These are phyloP conservation scores for Drosophila aldrichi DNA, from an alignment of 2,888 invertebrate species.

Conservation along the genomic window DNA sequence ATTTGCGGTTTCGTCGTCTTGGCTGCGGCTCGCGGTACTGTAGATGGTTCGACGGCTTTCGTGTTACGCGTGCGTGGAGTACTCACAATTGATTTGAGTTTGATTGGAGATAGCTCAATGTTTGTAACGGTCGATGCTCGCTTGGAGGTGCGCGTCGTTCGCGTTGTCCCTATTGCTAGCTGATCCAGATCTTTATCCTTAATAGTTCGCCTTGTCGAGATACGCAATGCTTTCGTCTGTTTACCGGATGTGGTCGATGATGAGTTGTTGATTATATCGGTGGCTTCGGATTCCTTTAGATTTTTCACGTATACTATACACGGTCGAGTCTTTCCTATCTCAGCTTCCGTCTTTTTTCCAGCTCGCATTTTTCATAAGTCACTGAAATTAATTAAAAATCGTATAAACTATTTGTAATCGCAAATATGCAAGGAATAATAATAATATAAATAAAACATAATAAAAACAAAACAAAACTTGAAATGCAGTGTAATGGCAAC, in stretches of 20 bases:
- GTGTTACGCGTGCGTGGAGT: constrained; percentile 32
- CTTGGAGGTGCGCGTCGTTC: constrained; percentile 29
- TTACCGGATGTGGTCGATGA: constrained; percentile 27
- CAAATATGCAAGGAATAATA: not conserved
- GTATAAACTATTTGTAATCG: not conserved
- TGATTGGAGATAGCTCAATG: constrained; percentile 11
- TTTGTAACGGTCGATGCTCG: constrained; percentile 35
- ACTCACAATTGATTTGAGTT: not conserved
- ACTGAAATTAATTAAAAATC: constrained; percentile 42
- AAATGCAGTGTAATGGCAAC: constrained; percentile 43
- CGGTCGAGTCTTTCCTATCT: constrained; percentile 79
- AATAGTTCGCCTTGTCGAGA: constrained; percentile 9
- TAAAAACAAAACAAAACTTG: constrained; percentile 39
- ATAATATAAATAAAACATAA: not conserved
- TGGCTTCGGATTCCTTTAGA: constrained; percentile 55
- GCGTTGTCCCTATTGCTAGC: constrained; percentile 2
- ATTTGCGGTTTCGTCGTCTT: constrained; percentile 2
- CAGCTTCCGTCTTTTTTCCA: constrained; percentile 75
- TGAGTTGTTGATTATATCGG: constrained; percentile 21
- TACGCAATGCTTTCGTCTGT: constrained; percentile 28
- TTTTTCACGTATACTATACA: constrained; percentile 84
- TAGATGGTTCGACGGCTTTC: constrained; percentile 7
- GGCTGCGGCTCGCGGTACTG: not conserved
- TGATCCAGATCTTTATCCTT: constrained; percentile 12
- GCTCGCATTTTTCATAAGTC: constrained; percentile 82